Percentiles rank a stretch among this genome's conserved stretches.
Conservation (phyloP, 2,888 invertebrate species). For the Electrophaes corylata region DNA sequence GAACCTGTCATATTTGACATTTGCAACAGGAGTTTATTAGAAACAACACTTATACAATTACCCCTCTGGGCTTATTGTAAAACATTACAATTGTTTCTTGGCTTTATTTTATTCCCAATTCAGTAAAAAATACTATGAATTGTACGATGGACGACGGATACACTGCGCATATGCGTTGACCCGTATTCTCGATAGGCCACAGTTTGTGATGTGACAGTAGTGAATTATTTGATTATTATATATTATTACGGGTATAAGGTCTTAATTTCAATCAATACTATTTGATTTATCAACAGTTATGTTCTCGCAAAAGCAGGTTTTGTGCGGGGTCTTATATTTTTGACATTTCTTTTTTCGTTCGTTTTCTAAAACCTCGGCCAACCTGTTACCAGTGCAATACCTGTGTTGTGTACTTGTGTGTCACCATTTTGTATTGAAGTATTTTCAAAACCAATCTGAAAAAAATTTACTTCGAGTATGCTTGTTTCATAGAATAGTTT, state of each 20-base stretch:
- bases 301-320: not conserved
- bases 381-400: too few species aligned
- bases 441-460: not conserved
- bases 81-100: not conserved
- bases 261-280: constrained; percentile 68
- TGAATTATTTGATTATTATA: constrained; percentile 64
- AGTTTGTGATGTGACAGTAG: constrained; percentile 73
- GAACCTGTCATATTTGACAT: too few species aligned
- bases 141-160: constrained; percentile 38
- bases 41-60: not conserved
- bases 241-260: constrained; percentile 47
- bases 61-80: not conserved
- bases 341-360: too few species aligned
- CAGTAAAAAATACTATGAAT: constrained; percentile 10
- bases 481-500: constrained; percentile 9
- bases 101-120: not conserved
- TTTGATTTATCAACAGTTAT: constrained; percentile 54
- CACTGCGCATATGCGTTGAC: constrained; percentile 71
- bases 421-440: not conserved
- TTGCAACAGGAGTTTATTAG: too few species aligned
- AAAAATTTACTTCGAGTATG: not conserved
- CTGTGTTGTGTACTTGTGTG: not conserved
- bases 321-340: too few species aligned
- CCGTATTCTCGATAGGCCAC: constrained; percentile 75
- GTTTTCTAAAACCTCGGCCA: not conserved